Percentiles rank a stretch among this genome's conserved stretches.
phyloP scores from a whole-genome alignment of 2,888 invertebrate species.

The Latrodectus elegans region DNA sequence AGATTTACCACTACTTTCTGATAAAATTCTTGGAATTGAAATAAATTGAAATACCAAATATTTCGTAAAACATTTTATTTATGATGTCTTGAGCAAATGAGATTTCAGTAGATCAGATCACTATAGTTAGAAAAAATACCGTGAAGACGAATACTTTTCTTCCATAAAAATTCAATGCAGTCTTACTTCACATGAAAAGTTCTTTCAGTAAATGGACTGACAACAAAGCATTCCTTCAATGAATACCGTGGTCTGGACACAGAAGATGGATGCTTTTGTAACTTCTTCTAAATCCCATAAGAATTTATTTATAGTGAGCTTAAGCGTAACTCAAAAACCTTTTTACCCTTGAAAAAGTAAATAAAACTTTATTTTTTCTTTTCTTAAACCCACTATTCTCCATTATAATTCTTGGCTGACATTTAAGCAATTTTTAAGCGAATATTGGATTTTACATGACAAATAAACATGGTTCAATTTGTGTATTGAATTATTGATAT shows the following conservation, averaged over 20 bases:
- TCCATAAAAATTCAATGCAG: background rate
- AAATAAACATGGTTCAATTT: no score
- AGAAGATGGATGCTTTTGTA: background rate
- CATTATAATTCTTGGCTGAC: background rate
- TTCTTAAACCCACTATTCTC: background rate
- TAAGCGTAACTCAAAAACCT: background rate
- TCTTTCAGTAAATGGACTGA: constrained; percentile 1
- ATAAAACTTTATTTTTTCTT: background rate
- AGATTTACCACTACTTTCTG: no score
- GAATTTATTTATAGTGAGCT: background rate
- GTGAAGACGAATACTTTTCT: no score
- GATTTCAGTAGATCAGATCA: no score
- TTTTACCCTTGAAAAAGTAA: background rate
- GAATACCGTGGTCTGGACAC: background rate
- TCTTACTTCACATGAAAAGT: background rate
- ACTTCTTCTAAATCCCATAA: background rate
- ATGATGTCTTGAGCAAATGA: no score
- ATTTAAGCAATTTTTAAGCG: no score
- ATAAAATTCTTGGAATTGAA: no score
- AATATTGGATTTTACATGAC: no score
- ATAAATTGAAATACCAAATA: no score
- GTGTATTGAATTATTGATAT: no score
- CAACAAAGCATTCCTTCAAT: background rate
- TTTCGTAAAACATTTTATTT: no score
- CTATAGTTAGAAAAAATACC: no score